Evolutionary conservation across 2,888 invertebrate genomes (phyloP).

Genomic region (Rosalia funebris): DNA sequence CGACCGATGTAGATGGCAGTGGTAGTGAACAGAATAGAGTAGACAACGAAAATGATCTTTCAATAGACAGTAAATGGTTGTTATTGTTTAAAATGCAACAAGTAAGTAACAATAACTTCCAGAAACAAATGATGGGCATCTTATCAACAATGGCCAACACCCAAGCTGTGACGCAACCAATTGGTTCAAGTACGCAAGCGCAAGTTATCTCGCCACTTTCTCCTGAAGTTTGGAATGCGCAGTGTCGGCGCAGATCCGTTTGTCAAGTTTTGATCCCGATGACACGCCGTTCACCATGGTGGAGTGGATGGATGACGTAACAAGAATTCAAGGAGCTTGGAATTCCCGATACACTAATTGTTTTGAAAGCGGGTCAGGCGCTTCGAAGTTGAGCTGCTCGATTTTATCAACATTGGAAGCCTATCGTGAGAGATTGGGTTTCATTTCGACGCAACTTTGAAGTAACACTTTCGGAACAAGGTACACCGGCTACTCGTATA

Average conservation of each 20-base stretch:
- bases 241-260: slow-evolving; percentile 21
- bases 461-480: slow-evolving; percentile 28
- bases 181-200: too few relatives aligned
- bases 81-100: too few relatives aligned
- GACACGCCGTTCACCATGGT: slow-evolving; percentile 31
- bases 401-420: slow-evolving; percentile 35
- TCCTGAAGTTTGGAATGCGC: too few relatives aligned
- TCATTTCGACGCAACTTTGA: slow-evolving; percentile 32
- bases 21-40: too few relatives aligned
- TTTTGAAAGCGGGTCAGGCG: slow-evolving; percentile 7
- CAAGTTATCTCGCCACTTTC: too few relatives aligned
- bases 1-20: too few relatives aligned
- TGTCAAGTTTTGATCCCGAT: slow-evolving; percentile 27
- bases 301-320: slow-evolving; percentile 35
- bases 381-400: slow-evolving; percentile 32
- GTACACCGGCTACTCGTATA: slow-evolving; percentile 18
- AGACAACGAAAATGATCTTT: too few relatives aligned
- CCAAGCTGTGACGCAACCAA: too few relatives aligned
- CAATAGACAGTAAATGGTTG: too few relatives aligned
- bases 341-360: slow-evolving; percentile 27
- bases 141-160: too few relatives aligned
- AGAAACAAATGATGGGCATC: too few relatives aligned
- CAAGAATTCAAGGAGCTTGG: slow-evolving; percentile 28
- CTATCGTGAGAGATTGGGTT: slow-evolving; percentile 27
- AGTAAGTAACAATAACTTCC: too few relatives aligned